phyloP scores from a whole-genome alignment of 1,140 invertebrate genomes.

The Coenobita brevimanus region DNA sequence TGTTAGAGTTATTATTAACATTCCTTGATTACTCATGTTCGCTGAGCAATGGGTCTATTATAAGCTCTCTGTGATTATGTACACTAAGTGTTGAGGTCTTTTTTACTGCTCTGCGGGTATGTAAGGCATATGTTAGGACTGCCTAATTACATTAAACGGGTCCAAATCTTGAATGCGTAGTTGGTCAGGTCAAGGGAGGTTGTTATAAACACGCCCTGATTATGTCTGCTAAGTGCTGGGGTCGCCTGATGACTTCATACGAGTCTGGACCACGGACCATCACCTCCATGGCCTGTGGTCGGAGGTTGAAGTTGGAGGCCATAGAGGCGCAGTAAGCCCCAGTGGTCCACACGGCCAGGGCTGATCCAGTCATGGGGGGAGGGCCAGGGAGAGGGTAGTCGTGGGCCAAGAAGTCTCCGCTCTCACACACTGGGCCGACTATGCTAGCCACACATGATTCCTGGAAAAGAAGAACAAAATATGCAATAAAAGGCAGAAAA shows the following conservation, averaged over 20 bases:
- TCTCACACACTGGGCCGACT: constrained; percentile 46
- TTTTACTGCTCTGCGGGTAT: no score
- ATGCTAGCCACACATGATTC: neutral
- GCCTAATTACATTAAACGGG: no score
- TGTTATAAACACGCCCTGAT: constrained; percentile 5
- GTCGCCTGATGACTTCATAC: constrained; percentile 25
- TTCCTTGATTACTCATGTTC: no score
- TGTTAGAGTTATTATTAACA: no score
- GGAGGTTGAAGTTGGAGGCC: constrained; percentile 49
- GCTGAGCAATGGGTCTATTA: no score
- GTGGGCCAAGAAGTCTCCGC: constrained; percentile 28
- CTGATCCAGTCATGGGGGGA: neutral
- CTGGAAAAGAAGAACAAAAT: neutral
- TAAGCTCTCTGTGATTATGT: no score
- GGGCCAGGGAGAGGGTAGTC: neutral
- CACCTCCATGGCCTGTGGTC: constrained; percentile 32
- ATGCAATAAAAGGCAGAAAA: neutral
- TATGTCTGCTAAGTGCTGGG: constrained; percentile 29
- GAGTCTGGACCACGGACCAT: neutral
- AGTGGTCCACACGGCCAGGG: constrained; percentile 21
- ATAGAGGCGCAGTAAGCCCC: constrained; percentile 46
- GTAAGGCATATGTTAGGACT: no score
- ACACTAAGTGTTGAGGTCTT: no score
- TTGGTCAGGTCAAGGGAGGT: no score
- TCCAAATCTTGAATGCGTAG: no score